Base-by-base conservation (phyloP, 2,797 vertebrate species). In the Falco rusticolus region DNA sequence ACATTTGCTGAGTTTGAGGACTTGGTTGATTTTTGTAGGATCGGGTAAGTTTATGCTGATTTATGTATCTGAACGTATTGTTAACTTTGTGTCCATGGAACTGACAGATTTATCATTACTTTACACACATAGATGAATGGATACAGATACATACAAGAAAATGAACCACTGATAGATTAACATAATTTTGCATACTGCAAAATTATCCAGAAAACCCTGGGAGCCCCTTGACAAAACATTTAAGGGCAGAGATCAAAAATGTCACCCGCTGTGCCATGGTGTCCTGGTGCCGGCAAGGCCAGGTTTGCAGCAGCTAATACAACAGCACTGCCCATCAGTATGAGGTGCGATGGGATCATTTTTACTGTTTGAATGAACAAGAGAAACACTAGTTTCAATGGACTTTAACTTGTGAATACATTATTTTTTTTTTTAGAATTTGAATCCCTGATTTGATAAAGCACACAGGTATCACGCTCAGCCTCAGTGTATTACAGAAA, bases 391-490 rank as follows among this genome's bases (percentile, higher is more conserved):
- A 3, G 5, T 6, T 84, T 72, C 50, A 28, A 4, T 16, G 26
- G 45, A 20, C 34, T 64, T 63, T 61, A 53, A 69, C 34, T 59
- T 51, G 16, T 20, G 34, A 57, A 41, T 34, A 25, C 4, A 3
- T n/a, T 29, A 18, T 41, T 39, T 48, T 34, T 20, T 17, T 20
- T 33, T 21, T 31, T 4, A 19, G 18, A 17, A 28, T 84, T 33
- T 31, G 65, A 61, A 15, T 54, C 22, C 66, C 60, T 65, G 47
- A 28, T 54, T 59, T 84, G 41, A 9, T 33, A 33, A 85, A 87
- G n/a, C 53, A 51, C 31, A 1, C 0, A 0, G 11, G 26, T 74
- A 21, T 76, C 19, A 7, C 5, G 12, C 45, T 29, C 54, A 61
- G 0, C 13, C 33, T 33, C 89, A 77, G n/a, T 1, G 5, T 3